Conservation (phyloP, 2,797 vertebrate genomes). For the Etheostoma perlongum region DNA sequence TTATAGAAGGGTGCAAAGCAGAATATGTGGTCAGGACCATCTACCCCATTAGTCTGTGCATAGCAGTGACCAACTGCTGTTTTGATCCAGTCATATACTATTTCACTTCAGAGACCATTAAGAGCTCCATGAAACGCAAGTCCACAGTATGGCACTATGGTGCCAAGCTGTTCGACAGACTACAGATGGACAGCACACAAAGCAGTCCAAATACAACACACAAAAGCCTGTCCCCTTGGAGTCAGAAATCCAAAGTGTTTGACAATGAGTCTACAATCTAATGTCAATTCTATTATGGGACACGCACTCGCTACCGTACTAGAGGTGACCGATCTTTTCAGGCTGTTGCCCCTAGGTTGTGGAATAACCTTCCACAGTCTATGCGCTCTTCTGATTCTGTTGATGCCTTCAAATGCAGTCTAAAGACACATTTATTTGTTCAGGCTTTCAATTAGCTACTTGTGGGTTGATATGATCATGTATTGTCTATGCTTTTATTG, state of each 20-base stretch:
- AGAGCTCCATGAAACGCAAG: constrained; percentile 94
- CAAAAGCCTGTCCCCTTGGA: constrained; percentile 72
- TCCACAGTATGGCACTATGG: constrained; percentile 77
- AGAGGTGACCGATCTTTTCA: too few relatives aligned
- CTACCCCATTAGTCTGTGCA: constrained; percentile 94
- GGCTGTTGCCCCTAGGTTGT: too few relatives aligned
- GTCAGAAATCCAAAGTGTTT: constrained; percentile 81
- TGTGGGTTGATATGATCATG: too few relatives aligned
- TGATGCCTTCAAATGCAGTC: too few relatives aligned
- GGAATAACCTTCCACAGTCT: too few relatives aligned
- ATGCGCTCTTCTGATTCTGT: too few relatives aligned
- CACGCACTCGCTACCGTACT: too few relatives aligned
- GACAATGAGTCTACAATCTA: constrained; percentile 88
- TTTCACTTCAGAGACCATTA: constrained; percentile 96
- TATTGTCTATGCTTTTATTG: too few relatives aligned
- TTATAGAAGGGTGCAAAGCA: constrained; percentile 86
- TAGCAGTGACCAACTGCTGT: constrained; percentile 96
- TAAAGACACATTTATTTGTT: too few relatives aligned
- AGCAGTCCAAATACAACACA: constrained; percentile 70
- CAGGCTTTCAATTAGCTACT: too few relatives aligned
- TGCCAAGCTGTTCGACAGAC: constrained; percentile 78
- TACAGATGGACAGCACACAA: constrained; percentile 77
- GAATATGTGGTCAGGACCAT: constrained; percentile 90
- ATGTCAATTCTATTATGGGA: constrained; percentile 40
- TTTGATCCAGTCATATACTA: constrained; percentile 98